phyloP scores from a whole-genome alignment of 1,140 invertebrate genomes.

The Drosophila malerkotliana region DNA sequence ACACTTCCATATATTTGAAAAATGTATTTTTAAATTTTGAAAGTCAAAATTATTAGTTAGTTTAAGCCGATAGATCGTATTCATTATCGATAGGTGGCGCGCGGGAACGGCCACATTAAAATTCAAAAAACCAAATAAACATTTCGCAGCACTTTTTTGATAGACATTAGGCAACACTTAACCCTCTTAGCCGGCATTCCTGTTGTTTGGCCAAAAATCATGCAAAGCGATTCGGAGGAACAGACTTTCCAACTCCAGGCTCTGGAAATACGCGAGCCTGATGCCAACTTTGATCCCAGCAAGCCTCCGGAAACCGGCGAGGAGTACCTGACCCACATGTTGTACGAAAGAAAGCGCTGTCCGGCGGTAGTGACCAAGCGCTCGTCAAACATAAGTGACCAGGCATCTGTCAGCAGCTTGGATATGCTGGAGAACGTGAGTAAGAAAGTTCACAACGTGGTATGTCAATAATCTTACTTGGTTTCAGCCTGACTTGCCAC shows the following conservation, averaged over 20 bases:
- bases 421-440: conserved; percentile 44
- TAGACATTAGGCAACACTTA: background rate
- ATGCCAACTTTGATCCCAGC: conserved; percentile 67
- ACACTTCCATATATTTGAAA: no score
- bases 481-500: conserved; percentile 42
- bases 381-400: conserved; percentile 38
- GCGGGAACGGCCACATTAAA: background rate
- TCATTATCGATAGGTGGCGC: background rate
- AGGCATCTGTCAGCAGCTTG: conserved; percentile 6
- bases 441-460: background rate
- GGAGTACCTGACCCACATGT: conserved; percentile 76
- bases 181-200: background rate
- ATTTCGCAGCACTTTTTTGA: no score
- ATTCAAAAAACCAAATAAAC: no score
- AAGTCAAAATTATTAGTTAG: background rate
- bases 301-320: conserved; percentile 68
- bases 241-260: conserved; percentile 76
- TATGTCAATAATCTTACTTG: background rate
- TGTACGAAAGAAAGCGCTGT: conserved; percentile 74
- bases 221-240: conserved; percentile 47
- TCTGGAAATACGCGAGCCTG: conserved; percentile 69
- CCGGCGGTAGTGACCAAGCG: conserved; percentile 74
- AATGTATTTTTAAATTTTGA: no score
- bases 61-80: background rate
- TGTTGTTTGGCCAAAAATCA: conserved; percentile 5